Evolutionary conservation across 2,797 vertebrate species (phyloP), one percentile per base, ranked within the genome.

Genomic region (Dallia pectoralis): DNA sequence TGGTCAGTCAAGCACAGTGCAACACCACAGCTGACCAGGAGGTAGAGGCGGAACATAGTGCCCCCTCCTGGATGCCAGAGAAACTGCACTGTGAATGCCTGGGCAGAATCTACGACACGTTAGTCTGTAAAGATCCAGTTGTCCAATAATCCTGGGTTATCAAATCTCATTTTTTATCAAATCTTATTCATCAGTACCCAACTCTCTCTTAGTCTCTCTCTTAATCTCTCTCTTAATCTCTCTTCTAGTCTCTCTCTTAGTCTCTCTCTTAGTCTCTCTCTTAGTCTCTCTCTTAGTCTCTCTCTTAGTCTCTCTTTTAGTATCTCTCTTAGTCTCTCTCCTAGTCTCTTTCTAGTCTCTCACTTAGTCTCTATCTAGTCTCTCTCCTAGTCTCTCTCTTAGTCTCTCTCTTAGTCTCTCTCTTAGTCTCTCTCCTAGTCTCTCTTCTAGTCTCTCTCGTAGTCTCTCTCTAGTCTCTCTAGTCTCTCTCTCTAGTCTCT

Each of bases 11-110:
- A 56, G 53, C n/a, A 56, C 53, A 25, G 1, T 56, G 53, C 53
- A 56, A 22, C 53, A 6, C 3, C 22, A 22, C 12, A 25, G 53
- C 29, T 67, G 48, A 73, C 30, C 32, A 15, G 53, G 40, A 66
- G 71, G 66, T 63, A 73, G 61, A 69, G 80, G 64, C 29, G 62
- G 70, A 75, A 53, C 79, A 80, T 80, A 76, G 74, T 73, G 80
- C 81, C 78, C 81, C 79, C 75, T 82, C 73, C 69, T 75, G 84
- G 75, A 75, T 12, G 70, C 14, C 72, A 53, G 40, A 51, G 66
- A 75, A 77, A 82, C 76, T 77, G 53, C 75, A 75, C 4, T 69
- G 64, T 53, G 40, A 22, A 11, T 27, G 40, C 22, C 12, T 27
- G 40, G 4, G 27, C 5, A 48, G 19, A 47, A 47, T 22, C 16